These are phyloP conservation scores for Martes flavigula DNA, from an alignment of 2,797 vertebrate genomes.

Conservation along the genomic window DNA sequence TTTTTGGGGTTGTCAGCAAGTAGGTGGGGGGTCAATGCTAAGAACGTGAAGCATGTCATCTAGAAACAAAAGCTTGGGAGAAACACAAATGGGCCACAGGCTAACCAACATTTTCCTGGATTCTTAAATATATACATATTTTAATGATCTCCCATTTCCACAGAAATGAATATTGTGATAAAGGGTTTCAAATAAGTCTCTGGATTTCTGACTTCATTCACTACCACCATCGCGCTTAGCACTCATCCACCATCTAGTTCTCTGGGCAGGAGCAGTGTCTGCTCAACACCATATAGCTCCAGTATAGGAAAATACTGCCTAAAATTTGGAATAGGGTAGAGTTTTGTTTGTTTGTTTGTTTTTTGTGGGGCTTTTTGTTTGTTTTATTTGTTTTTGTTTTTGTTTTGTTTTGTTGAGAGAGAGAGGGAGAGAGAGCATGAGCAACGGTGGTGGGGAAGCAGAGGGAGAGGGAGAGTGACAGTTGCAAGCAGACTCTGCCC, in stretches of 20 bases:
- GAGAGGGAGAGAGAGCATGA: neutral
- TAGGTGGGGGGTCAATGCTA: neutral
- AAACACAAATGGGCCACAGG: neutral
- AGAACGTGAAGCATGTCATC: neutral
- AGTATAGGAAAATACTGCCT: neutral
- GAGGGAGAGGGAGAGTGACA: neutral
- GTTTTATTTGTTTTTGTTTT: too few species aligned
- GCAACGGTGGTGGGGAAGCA: rapidly evolving
- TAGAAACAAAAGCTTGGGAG: neutral
- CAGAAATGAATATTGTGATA: neutral
- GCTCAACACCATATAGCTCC: neutral
- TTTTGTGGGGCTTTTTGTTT: too few species aligned
- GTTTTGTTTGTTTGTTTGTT: too few species aligned
- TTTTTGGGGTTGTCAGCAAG: neutral
- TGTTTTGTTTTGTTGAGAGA: neutral
- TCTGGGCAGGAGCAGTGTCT: neutral
- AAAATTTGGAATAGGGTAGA: neutral
- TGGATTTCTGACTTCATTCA: neutral
- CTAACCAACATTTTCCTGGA: neutral
- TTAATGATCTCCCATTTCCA: neutral
- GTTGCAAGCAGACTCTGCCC: neutral
- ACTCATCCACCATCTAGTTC: neutral
- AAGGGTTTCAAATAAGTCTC: neutral
- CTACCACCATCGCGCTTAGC: neutral
- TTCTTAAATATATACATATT: neutral